phyloP scores from a whole-genome alignment of 2,888 invertebrate species.

The Cheilosia urbana region DNA sequence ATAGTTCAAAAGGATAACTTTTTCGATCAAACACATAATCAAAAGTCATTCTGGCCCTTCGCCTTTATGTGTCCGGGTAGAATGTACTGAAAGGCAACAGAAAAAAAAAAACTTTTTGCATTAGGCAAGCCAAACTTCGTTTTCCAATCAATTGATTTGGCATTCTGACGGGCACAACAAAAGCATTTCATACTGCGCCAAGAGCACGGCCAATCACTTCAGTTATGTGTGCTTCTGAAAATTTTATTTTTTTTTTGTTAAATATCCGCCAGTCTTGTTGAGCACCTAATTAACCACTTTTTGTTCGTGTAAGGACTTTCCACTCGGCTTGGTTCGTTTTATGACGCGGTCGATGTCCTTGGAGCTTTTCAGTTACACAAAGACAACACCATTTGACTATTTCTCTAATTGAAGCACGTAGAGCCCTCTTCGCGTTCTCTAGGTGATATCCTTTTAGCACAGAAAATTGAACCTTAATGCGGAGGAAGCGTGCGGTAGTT shows the following conservation, averaged over 20 bases:
- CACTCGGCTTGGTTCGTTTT: slow-evolving; percentile 1
- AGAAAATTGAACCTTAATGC: slow-evolving; percentile 35
- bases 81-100: background rate
- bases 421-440: background rate
- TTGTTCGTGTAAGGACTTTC: slow-evolving; percentile 26
- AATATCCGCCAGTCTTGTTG: slow-evolving; percentile 24
- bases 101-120: slow-evolving; percentile 21
- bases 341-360: slow-evolving; percentile 39
- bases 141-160: slow-evolving; percentile 45
- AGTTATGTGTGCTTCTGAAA: too few species aligned
- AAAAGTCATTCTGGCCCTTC: slow-evolving; percentile 21
- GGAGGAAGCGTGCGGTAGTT: background rate
- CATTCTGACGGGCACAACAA: slow-evolving; percentile 6
- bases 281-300: slow-evolving; percentile 55
- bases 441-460: slow-evolving; percentile 38
- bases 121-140: slow-evolving; percentile 20
- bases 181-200: background rate
- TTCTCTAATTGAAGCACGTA: slow-evolving; percentile 52
- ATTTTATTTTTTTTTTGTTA: too few species aligned
- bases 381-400: slow-evolving; percentile 37
- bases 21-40: slow-evolving; percentile 42
- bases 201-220: background rate
- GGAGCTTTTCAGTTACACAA: background rate
- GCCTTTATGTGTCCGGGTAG: background rate
- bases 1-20: slow-evolving; percentile 31